Evolutionary conservation across 2,888 invertebrate species (phyloP), one percentile per base, ranked within the genome.

Genomic region (Augochlorella aurata): DNA sequence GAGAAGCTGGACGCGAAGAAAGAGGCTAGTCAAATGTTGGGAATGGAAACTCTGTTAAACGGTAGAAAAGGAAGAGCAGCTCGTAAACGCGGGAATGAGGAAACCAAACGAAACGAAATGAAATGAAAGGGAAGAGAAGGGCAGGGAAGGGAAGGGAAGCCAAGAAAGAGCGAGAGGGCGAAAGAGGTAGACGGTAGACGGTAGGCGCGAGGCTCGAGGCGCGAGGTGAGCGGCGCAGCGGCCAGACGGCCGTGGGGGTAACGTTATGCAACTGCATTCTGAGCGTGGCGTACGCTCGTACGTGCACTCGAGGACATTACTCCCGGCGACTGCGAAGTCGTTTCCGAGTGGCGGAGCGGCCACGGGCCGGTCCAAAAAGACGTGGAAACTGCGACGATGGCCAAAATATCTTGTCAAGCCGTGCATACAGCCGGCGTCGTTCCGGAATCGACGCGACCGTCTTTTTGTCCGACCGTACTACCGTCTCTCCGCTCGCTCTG

Each of bases 231-330:
- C 44, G 68, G 58, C 24, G 74, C 47, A n/a, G 72, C 38, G 61
- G 67, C 72, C 77, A 66, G 77, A 74, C 83, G 58, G 18, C 67
- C 52, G 82, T 70, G 76, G 76, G 68, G 79, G 61, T 49, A 74
- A 72, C 75, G 82, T 87, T 87, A 87, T 82, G 87, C 88, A 87
- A 87, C 88, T 77, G 88, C 86, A 87, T 87, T 87, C 87, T 87
- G 76, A 85, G 67, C 83, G 85, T 70, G 73, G 85, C 80, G 84
- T 77, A 78, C 77, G 74, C 83, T 79, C 78, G 77, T 87, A 84
- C 84, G 79, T 86, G 88, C 81, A 87, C 82, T 75, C 79, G 87
- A 88, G 86, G 86, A 87, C 87, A 77, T 87, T 87, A 87, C 87
- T 84, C 88, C 79, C 88, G 68, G 74, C 73, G 78, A 73, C 65